These are phyloP conservation scores for Meiosimyza decipiens DNA, from an alignment of 2,888 invertebrate genomes.

Conservation along the genomic window DNA sequence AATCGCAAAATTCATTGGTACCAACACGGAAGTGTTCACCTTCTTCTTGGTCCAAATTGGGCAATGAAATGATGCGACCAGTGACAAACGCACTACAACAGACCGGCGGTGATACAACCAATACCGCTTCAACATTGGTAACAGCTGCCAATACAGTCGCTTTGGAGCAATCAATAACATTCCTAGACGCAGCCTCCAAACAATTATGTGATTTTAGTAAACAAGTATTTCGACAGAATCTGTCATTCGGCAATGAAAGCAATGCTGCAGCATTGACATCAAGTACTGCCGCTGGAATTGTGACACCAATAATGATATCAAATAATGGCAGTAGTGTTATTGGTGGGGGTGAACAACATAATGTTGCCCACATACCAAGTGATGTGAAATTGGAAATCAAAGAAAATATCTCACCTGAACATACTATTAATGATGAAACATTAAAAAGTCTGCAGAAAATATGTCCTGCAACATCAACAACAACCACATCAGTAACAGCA, in stretches of 20 bases:
- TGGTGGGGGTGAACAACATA: constrained; percentile 47
- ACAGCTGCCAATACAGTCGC: constrained; percentile 49
- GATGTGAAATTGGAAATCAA: constrained; percentile 72
- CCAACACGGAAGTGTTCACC: constrained; percentile 49
- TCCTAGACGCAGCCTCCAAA: constrained; percentile 62
- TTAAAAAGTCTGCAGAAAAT: constrained; percentile 58
- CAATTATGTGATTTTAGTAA: constrained; percentile 63
- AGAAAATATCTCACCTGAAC: constrained; percentile 74
- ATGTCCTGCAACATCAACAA: constrained; percentile 27
- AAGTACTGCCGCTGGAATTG: constrained; percentile 28
- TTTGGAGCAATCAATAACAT: constrained; percentile 53
- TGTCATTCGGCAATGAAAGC: constrained; percentile 56
- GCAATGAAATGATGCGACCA: constrained; percentile 46
- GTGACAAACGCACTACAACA: constrained; percentile 42
- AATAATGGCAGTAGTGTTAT: constrained; percentile 9
- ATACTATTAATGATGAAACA: constrained; percentile 67
- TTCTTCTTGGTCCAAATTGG: constrained; percentile 47
- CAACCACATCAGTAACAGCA: constrained; percentile 24
- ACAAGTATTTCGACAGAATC: constrained; percentile 64
- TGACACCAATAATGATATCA: neutral
- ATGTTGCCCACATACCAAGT: constrained; percentile 69
- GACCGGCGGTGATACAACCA: constrained; percentile 27
- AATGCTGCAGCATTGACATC: constrained; percentile 38
- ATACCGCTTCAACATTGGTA: constrained; percentile 42
- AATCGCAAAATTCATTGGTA: constrained; percentile 44